Percentiles rank a stretch among this genome's conserved stretches.
Evolutionary conservation across 2,797 vertebrate species (phyloP).

Genomic region (Lemur catta): DNA sequence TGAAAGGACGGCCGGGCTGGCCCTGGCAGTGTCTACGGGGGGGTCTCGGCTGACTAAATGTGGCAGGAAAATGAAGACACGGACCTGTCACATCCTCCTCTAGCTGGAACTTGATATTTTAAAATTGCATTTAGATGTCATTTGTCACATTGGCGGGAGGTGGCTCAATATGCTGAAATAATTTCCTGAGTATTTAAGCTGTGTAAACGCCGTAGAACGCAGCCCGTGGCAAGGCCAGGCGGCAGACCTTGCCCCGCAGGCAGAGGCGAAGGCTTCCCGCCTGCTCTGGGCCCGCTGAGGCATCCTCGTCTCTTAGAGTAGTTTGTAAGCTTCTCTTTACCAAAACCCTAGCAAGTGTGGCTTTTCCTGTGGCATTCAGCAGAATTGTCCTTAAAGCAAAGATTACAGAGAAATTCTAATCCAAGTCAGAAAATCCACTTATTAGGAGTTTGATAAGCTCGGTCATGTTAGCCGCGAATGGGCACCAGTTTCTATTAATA

Average conservation of each 20-base stretch:
- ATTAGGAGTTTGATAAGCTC: neutral
- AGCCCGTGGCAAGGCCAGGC: neutral
- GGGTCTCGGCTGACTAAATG: accelerated
- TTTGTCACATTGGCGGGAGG: neutral
- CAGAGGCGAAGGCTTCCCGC: accelerated
- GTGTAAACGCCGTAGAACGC: accelerated
- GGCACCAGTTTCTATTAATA: neutral
- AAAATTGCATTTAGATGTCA: neutral
- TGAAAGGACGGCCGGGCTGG: neutral
- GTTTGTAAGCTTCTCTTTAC: neutral
- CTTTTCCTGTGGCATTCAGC: neutral
- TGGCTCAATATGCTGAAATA: neutral
- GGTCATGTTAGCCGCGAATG: neutral
- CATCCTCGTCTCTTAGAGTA: too few species aligned
- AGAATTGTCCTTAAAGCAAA: neutral
- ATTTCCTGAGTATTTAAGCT: neutral
- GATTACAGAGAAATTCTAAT: neutral
- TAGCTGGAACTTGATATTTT: accelerated
- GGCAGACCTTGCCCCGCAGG: accelerated
- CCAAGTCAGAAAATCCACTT: neutral
- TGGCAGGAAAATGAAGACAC: accelerated
- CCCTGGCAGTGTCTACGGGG: accelerated
- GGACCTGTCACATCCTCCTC: neutral
- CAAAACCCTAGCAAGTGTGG: too few species aligned
- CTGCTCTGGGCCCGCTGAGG: neutral